A percentile compares a stretch with the other conserved stretches of the same genome.
These are phyloP conservation scores for Pinna nobilis DNA, from an alignment of 1,140 invertebrate species.

Conservation along the genomic window DNA sequence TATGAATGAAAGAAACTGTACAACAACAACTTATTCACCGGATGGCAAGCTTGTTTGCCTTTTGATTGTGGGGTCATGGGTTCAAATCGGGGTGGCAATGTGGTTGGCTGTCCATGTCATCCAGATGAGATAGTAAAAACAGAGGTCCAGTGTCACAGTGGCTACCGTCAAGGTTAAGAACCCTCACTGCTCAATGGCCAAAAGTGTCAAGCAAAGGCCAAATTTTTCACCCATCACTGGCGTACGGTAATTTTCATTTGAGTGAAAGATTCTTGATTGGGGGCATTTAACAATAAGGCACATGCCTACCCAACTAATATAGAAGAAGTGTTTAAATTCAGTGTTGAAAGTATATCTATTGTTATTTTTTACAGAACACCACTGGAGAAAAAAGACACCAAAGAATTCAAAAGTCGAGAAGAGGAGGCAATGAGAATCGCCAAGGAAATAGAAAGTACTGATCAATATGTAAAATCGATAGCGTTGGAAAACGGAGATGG, in stretches of 20 bases:
- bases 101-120: too few relatives aligned
- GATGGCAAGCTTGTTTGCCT: too few relatives aligned
- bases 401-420: constrained; percentile 89
- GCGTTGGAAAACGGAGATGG: constrained; percentile 88
- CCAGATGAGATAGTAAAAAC: too few relatives aligned
- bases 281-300: not conserved
- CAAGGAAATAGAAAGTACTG: constrained; percentile 90
- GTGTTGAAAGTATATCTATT: not conserved
- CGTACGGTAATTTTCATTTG: not conserved
- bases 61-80: too few relatives aligned
- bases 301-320: not conserved
- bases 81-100: too few relatives aligned
- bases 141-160: too few relatives aligned
- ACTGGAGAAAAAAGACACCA: constrained; percentile 87
- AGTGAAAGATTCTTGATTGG: not conserved
- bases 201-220: too few relatives aligned
- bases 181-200: too few relatives aligned
- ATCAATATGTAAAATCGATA: constrained; percentile 85
- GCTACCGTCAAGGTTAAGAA: too few relatives aligned
- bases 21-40: too few relatives aligned
- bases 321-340: not conserved
- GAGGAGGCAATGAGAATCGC: constrained; percentile 91
- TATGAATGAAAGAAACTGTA: too few relatives aligned
- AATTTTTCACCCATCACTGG: too few relatives aligned
- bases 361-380: constrained; percentile 76